phyloP scores from a whole-genome alignment of 2,113 vertebrate genomes.

The Chinchilla lanigera region DNA sequence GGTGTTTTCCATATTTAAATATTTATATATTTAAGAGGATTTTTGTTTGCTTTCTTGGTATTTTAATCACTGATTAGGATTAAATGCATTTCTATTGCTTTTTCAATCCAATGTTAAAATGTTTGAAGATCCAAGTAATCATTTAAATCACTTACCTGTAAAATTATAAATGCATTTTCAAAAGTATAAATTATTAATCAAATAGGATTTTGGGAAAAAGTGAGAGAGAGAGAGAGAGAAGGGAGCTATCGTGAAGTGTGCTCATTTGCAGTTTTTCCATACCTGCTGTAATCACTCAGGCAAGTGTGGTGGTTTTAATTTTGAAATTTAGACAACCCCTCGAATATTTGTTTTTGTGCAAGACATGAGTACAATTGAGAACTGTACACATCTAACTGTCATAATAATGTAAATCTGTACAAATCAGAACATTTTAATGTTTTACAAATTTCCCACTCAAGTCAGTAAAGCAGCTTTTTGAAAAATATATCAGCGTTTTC shows the following conservation, averaged over 20 bases:
- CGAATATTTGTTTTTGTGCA: constrained; percentile 60
- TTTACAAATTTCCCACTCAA: not conserved
- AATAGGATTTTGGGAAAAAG: not conserved
- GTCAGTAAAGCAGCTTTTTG: constrained; percentile 39
- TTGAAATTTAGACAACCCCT: constrained; percentile 70
- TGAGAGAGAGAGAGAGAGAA: not conserved
- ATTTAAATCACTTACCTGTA: constrained; percentile 54
- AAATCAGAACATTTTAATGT: not conserved
- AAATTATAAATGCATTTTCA: constrained; percentile 46
- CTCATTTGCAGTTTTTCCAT: constrained; percentile 55
- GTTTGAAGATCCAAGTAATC: constrained; percentile 46
- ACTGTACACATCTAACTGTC: constrained; percentile 64
- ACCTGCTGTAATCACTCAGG: constrained; percentile 69
- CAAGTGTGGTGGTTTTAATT: constrained; percentile 81
- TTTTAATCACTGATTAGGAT: not conserved
- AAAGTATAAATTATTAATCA: constrained; percentile 46
- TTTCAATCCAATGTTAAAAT: constrained; percentile 36
- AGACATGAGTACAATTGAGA: constrained; percentile 32
- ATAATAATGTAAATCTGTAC: not conserved
- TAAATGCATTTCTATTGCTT: not conserved
- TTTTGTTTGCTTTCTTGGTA: not conserved
- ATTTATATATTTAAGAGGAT: not conserved
- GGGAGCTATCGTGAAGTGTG: not conserved
- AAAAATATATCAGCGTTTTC: too few relatives aligned
- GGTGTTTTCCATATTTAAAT: not conserved